phyloP scores from a whole-genome alignment of 2,888 invertebrate species.

The Seira ritae region DNA sequence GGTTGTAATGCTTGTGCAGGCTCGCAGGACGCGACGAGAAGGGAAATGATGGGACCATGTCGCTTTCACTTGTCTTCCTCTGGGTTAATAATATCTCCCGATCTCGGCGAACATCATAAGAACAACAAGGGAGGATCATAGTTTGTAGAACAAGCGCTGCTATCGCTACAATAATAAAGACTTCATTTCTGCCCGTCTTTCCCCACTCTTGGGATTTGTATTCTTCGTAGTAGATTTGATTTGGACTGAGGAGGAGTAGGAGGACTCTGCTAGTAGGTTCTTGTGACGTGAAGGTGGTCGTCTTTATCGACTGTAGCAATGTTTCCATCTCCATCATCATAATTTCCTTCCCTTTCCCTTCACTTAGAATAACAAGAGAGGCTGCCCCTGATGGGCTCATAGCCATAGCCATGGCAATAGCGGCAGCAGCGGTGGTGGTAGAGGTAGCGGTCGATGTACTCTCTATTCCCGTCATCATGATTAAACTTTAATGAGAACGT shows the following conservation, averaged over 20 bases:
- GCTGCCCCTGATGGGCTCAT: not conserved
- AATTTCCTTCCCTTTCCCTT: not conserved
- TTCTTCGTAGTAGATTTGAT: not conserved
- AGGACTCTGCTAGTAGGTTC: conserved; percentile 1
- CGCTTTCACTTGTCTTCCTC: not conserved
- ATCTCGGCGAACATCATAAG: not conserved
- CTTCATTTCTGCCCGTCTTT: not conserved
- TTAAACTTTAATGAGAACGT: conserved; percentile 52
- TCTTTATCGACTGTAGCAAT: not conserved
- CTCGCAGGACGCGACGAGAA: not conserved
- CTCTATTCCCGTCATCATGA: conserved; percentile 35
- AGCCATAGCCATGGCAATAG: not conserved
- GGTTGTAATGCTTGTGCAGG: too few relatives aligned
- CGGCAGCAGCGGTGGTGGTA: not conserved
- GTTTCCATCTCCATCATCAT: conserved; percentile 19
- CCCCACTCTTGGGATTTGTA: not conserved
- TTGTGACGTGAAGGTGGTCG: conserved; percentile 22
- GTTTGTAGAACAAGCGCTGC: not conserved
- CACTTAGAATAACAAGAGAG: not conserved
- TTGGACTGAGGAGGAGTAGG: not conserved
- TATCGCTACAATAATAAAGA: not conserved
- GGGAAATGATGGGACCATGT: conserved; percentile 4
- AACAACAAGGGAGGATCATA: not conserved
- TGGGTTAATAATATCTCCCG: not conserved
- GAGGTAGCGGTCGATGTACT: conserved; percentile 8